These are phyloP conservation scores for Drosophila nr. fundita DNA, from an alignment of 2,888 invertebrate genomes.

Conservation along the genomic window DNA sequence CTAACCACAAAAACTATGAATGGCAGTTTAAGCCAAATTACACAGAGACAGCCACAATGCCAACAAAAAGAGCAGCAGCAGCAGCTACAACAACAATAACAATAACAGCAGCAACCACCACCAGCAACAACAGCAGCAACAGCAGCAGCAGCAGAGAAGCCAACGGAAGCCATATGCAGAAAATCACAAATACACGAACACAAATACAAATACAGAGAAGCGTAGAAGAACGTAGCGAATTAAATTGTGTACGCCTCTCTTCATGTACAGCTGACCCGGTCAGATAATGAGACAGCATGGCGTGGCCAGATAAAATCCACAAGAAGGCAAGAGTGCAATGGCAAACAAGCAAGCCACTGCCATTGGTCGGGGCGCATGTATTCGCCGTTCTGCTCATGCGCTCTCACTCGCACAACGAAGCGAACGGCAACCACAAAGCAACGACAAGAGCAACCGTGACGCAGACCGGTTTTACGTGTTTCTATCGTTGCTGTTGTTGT, in stretches of 20 bases:
- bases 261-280: slow-evolving; percentile 29
- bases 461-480: slow-evolving; percentile 65
- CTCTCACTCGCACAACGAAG: slow-evolving; percentile 24
- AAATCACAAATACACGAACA: slow-evolving; percentile 32
- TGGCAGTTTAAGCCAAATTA: slow-evolving; percentile 81
- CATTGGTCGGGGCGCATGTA: slow-evolving; percentile 31
- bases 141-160: slow-evolving; percentile 23
- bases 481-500: slow-evolving; percentile 20
- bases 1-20: slow-evolving; percentile 77
- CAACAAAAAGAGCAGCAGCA: slow-evolving; percentile 55
- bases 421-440: slow-evolving; percentile 18
- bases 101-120: slow-evolving; percentile 21
- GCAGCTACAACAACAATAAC: slow-evolving; percentile 5
- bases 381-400: slow-evolving; percentile 20
- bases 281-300: slow-evolving; percentile 63
- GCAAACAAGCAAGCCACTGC: slow-evolving; percentile 35
- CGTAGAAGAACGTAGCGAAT: slow-evolving; percentile 55
- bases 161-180: slow-evolving; percentile 82
- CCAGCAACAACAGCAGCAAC: slow-evolving; percentile 15
- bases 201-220: slow-evolving; percentile 21
- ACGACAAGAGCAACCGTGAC: slow-evolving; percentile 15
- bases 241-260: slow-evolving; percentile 70
- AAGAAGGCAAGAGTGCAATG: slow-evolving; percentile 60
- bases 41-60: slow-evolving; percentile 69
- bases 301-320: slow-evolving; percentile 80